Base-by-base conservation (phyloP, 2,113 vertebrate species). In the Reinhardtius hippoglossoides region DNA sequence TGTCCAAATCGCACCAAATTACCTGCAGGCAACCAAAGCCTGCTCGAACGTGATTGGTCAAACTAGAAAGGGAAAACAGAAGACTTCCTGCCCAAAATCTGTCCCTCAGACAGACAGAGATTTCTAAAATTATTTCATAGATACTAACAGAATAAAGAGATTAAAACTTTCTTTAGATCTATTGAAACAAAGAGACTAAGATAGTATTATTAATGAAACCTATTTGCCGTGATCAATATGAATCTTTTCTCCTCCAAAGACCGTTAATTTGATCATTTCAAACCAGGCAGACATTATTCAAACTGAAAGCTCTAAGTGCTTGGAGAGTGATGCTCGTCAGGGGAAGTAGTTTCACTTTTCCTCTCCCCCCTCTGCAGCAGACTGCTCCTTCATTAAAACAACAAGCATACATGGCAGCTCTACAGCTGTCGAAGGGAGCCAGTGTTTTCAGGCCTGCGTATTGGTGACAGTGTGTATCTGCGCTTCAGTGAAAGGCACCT, bases 401-500 rank as follows among this genome's bases (percentile, higher is more conserved):
- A 37, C 3, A 57, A 16, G 44, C 24, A 64, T 40, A 18, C 42
- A 63, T 42, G 20, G 16, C 58, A 59, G 55, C 55, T 59, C 67
- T 37, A 26, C 52, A 64, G 70, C 46, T 65, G 21, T 69, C 8
- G 12, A 46, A 20, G 58, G 37, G n/a, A 42, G 55, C 31, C 42
- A 48, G 57, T 16, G 18, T 14, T 35, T 5, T 60, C 2, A 40
- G 37, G 27, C 23, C 66, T 12, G 15, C 27, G 16, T 20, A 4
- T 23, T 35, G 58, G 26, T 31, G 2, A 18, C 24, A 27, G 7
- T 48, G 52, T 9, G 0, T 5, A 16, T 64, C 15, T 50, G 46
- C 64, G 35, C 77, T 50, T 60, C 27, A 58, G 74, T 31, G 15
- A 55, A 80, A 71, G 63, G 40, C 44, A 74, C 18, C 50, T 58